Conservation (phyloP, 2,797 vertebrate genomes). For the Sebastes itinus region DNA sequence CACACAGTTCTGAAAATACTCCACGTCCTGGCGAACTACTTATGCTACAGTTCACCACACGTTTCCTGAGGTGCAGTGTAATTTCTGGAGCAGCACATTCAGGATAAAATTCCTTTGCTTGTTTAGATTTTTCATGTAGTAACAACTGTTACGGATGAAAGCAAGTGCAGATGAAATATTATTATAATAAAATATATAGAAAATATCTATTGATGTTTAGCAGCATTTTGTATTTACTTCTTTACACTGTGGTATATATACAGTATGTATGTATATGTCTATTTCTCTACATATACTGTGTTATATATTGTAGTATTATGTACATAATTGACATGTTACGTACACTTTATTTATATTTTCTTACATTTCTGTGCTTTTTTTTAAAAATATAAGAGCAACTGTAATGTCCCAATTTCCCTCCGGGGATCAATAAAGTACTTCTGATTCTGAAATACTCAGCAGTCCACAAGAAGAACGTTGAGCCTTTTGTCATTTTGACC, state of each 20-base stretch:
- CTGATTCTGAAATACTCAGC: not conserved
- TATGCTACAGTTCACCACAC: not conserved
- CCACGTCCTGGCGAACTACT: not conserved
- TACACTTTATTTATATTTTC: no score
- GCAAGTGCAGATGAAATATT: not conserved
- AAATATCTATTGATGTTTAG: no score
- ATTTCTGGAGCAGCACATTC: not conserved
- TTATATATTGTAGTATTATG: no score
- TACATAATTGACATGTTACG: fast-evolving
- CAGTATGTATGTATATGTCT: no score
- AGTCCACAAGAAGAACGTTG: not conserved
- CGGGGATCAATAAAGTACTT: no score
- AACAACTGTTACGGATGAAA: not conserved
- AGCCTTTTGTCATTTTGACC: conserved; percentile 26
- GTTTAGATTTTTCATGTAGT: not conserved
- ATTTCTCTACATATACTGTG: no score
- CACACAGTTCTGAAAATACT: not conserved
- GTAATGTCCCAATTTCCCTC: no score
- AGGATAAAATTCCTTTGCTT: not conserved
- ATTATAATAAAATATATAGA: no score
- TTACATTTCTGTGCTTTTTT: no score
- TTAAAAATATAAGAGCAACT: no score
- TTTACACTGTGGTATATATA: no score
- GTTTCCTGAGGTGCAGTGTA: not conserved
- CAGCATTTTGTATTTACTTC: no score